Evolutionary conservation across 2,888 invertebrate species (phyloP), one percentile per base, ranked within the genome.

Genomic region (Drosophila maculinotata): DNA sequence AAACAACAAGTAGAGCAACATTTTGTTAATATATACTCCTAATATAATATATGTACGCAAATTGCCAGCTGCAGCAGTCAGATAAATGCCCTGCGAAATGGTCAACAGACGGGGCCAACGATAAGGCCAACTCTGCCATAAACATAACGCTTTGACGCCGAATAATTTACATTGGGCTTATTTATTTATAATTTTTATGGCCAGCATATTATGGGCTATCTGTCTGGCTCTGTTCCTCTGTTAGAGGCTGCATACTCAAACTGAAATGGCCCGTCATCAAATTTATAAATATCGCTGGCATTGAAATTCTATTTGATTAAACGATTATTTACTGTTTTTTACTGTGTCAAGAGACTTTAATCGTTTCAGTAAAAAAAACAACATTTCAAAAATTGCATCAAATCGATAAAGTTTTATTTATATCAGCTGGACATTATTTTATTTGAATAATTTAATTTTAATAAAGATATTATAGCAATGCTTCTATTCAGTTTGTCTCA

Each of bases 111-210:
- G 58, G 53, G 54, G 26, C 57, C 53, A 49, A 48, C 49, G 69
- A 62, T 73, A 69, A 59, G 52, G 28, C 54, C 20, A 36, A 58
- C 36, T 54, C 23, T n/a, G 30, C 52, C 54, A 67, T 62, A 60
- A 60, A 60, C 57, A 69, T 64, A 42, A 73, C 31, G 54, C 54
- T 49, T 56, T 65, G 69, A 56, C 65, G 58, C 48, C 47, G 42
- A 58, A 66, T 62, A 62, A 76, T 76, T 62, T 69, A 64, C 69
- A 72, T 67, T 75, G 26, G 45, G 51, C 35, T 68, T 76, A 64
- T 67, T 58, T 79, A 71, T 79, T 69, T 71, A 82, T 79, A 78
- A 69, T 69, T 62, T 70, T 72, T 57, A 64, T 75, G 56, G 64
- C 15, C n/a, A 58, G 17, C 52, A 52, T 51, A 48, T 72, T 72